Percentiles rank a stretch among this genome's conserved stretches.
Evolutionary conservation across 2,888 invertebrate species (phyloP).

Genomic region (Melanchra persicariae): DNA sequence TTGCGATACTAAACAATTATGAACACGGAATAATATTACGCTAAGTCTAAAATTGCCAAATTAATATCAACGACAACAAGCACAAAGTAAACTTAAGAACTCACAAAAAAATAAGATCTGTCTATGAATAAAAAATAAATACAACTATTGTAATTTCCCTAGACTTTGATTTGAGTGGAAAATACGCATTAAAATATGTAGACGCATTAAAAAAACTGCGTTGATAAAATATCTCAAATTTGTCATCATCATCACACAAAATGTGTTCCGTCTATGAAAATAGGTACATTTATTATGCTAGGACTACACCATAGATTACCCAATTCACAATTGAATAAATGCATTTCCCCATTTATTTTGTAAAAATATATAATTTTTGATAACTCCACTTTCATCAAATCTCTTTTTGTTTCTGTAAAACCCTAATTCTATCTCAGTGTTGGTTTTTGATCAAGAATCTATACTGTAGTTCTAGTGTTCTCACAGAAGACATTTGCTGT

Average conservation of each 20-base stretch:
- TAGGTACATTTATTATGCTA: constrained; percentile 31
- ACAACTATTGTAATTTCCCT: constrained; percentile 62
- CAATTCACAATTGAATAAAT: not conserved
- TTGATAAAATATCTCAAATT: constrained; percentile 42
- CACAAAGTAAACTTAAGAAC: constrained; percentile 28
- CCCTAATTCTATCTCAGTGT: not conserved
- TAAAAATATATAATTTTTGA: constrained; percentile 29
- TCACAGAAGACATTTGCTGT: not conserved
- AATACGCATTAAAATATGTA: constrained; percentile 13
- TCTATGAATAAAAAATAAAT: constrained; percentile 65
- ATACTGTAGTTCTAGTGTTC: constrained; percentile 25
- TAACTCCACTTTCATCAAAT: not conserved
- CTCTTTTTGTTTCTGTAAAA: not conserved
- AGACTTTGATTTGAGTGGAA: constrained; percentile 25
- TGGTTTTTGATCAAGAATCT: constrained; percentile 5
- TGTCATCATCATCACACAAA: constrained; percentile 20
- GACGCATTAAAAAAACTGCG: constrained; percentile 6
- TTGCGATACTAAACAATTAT: constrained; percentile 4
- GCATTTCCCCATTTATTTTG: constrained; percentile 19
- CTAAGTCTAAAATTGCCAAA: not conserved
- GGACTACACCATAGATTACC: constrained; percentile 18
- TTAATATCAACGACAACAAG: constrained; percentile 14
- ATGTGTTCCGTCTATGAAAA: constrained; percentile 50
- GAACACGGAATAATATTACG: constrained; percentile 9
- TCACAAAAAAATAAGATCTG: constrained; percentile 58